Base-by-base conservation (phyloP, 2,797 vertebrate species). In the Allobates femoralis region DNA sequence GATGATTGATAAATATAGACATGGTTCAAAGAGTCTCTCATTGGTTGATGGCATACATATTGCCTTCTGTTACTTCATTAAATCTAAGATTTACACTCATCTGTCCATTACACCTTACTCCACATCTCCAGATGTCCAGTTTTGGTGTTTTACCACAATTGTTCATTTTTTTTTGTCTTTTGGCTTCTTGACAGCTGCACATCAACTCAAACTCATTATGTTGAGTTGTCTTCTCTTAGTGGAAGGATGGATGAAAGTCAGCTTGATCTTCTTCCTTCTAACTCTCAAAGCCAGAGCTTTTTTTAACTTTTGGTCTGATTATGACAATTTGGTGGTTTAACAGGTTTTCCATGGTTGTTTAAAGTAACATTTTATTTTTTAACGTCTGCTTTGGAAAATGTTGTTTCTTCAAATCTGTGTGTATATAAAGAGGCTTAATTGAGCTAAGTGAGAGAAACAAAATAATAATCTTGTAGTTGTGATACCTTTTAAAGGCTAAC, bases 11-110 rank as follows among this genome's bases (percentile, higher is more conserved):
- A 41, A 41, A 14, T 74, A 50, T 6, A 46, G 37, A 74, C 23
- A 15, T 74, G 71, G 37, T 26, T 50, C 71, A 50, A 74, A 74
- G n/a, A 74, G 67, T 23, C 12, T 50, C 23, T 26, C n/a, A 26
- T 50, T 74, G 41, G 23, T 74, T 74, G 71, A 4, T 74, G 71
- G 71, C 71, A 74, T 26, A 50, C 7, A 46, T 50, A 50, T 12
- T 26, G 41, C 71, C 19, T 71, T 74, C 12, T 46, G 37, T 74
- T 50, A 74, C 71, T 74, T 74, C 34, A 37, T 26, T 74, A 74
- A n/a, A 23, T 14, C 19, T 69, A 37, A 37, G 4, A n/a, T 46
- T 41, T n/a, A 71, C 34, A 14, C 67, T 71, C 67, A 71, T 71
- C 34, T 41, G 23, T 74, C 71, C 37, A 50, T 46, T n/a, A 50